A percentile compares a stretch with the other conserved stretches of the same genome.
phyloP scores from a whole-genome alignment of 2,888 invertebrate species.

The Cheilosia vernalis region DNA sequence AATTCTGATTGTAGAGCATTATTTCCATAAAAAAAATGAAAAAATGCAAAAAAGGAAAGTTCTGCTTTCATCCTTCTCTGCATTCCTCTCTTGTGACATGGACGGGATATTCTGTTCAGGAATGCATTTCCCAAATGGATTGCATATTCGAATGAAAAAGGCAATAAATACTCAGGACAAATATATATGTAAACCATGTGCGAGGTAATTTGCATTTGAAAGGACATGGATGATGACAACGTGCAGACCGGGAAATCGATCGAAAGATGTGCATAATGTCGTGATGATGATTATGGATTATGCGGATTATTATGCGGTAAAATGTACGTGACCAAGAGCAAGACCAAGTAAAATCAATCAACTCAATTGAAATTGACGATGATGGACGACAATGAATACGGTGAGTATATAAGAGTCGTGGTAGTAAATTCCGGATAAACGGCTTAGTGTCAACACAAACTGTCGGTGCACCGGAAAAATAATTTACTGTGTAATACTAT shows the following conservation, averaged over 20 bases:
- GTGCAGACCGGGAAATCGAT: constrained; percentile 7
- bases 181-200: constrained; percentile 1
- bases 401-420: neutral
- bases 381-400: constrained; percentile 7
- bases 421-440: neutral
- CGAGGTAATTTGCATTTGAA: constrained; percentile 42
- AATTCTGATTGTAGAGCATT: too few species aligned
- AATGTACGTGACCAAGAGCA: constrained; percentile 53
- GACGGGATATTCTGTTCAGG: neutral
- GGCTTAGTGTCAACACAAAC: neutral
- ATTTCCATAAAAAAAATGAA: too few species aligned
- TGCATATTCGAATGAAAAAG: constrained; percentile 18
- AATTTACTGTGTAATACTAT: too few species aligned
- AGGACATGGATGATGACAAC: constrained; percentile 1
- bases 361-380: constrained; percentile 38
- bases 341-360: constrained; percentile 40
- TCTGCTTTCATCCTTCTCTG: too few species aligned
- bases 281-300: constrained; percentile 32
- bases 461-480: too few species aligned
- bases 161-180: constrained; percentile 14
- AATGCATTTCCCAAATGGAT: constrained; percentile 3
- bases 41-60: too few species aligned
- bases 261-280: constrained; percentile 22
- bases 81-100: too few species aligned
- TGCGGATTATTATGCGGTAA: constrained; percentile 38